Evolutionary conservation across 2,797 vertebrate species (phyloP), one percentile per base, ranked within the genome.

Genomic region (Pyrocephalus nanus): DNA sequence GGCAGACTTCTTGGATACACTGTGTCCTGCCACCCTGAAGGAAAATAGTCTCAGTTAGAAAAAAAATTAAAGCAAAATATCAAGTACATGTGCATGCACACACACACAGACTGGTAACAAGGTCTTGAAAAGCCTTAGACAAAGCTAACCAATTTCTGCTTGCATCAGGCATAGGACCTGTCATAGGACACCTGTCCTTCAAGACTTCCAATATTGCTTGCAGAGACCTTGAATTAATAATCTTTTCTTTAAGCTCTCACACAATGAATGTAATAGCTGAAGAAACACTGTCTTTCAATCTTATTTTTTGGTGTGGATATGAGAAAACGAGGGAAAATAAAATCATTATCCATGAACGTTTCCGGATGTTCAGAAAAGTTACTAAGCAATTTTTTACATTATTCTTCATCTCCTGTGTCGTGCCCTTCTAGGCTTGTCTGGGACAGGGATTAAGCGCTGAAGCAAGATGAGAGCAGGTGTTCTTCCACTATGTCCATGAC

Each of bases 1-100:
- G 99, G 95, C 99, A 99, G 96, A 98, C 98, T 97, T 99, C 98
- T 97, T 95, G 98, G 96, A 98, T 95, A 92, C 99, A 99, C 71
- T 99, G 98, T 65, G 98, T 99, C 93, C 98, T 98, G 57, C 99
- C 99, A 97, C 98, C 99, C 99, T 99, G 95, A 65, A 97, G 96
- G 92, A 94, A 98, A 96, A 98, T 2, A 97, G 80, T 47, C 40
- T 88, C 51, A 48, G 61, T 97, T 84, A 97, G 74, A 60, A 70
- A 81, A 96, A 91, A 53, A 89, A 45, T 5, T 26, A 32, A 83
- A 73, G 32, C 26, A 86, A 75, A 91, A 72, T 27, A 51, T 16
- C 43, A 76, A 61, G 40, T 32, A 71, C 65, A 74, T 7, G 2
- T 15, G 14, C 29, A 55, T 40, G 58, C 43, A 73, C 48, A 85